These are phyloP conservation scores for Dendrophyllia cribrosa DNA, from an alignment of 64 coral and sea anemone genomes.

Conservation along the genomic window DNA sequence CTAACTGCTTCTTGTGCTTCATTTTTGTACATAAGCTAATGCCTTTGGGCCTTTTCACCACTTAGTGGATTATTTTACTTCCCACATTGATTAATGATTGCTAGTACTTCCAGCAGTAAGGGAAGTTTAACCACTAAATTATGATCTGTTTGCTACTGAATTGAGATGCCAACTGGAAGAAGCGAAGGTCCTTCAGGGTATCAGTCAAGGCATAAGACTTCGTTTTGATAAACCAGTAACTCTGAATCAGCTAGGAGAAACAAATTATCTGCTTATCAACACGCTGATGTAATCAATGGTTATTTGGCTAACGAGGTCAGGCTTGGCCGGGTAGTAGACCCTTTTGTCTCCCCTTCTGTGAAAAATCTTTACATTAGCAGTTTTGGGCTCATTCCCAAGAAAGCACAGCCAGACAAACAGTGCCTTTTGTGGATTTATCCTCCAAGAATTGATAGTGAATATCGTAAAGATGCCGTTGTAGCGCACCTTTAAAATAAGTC, in stretches of 20 bases:
- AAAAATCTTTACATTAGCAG: no score
- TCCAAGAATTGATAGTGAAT: no score
- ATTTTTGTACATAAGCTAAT: background rate
- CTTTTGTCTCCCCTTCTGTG: no score
- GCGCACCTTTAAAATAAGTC: no score
- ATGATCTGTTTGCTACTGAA: background rate
- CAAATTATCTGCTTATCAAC: background rate
- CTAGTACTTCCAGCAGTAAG: background rate
- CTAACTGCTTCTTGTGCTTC: background rate
- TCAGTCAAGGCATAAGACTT: background rate
- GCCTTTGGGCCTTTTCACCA: background rate
- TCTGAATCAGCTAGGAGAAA: background rate
- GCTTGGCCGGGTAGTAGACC: background rate
- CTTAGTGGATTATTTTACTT: no score
- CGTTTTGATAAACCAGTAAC: background rate
- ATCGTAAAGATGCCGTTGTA: no score
- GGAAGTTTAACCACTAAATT: background rate
- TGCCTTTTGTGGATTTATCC: no score
- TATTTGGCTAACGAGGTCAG: background rate
- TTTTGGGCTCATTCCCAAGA: background rate
- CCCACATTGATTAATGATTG: background rate
- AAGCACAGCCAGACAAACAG: background rate
- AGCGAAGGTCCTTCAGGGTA: background rate
- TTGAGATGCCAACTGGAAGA: background rate
- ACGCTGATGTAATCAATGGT: background rate